Evolutionary conservation across 1,140 invertebrate genomes (phyloP).

Genomic region (Oscheius sp.): DNA sequence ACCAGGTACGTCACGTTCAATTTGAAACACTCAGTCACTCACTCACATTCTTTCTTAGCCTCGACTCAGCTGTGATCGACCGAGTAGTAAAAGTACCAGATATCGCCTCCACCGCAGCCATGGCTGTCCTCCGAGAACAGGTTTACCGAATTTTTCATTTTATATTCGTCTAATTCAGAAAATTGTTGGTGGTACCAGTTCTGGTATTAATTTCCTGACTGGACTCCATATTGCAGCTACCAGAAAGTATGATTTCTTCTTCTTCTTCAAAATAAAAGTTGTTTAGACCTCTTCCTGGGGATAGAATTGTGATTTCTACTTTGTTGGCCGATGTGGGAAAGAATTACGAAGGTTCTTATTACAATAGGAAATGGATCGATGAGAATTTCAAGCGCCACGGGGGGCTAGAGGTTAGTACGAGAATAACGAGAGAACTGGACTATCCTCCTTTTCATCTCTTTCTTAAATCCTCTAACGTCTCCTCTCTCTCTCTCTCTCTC

Average conservation of each 20-base stretch:
- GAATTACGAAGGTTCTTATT: slow-evolving; percentile 47
- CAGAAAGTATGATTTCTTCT: slow-evolving; percentile 6
- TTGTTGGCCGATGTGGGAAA: slow-evolving; percentile 42
- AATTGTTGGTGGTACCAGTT: slow-evolving; percentile 46
- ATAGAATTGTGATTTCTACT: slow-evolving; percentile 32
- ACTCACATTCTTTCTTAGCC: slow-evolving; percentile 18
- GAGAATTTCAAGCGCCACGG: slow-evolving; percentile 43
- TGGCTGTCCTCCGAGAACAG: slow-evolving; percentile 42
- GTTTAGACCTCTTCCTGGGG: not conserved
- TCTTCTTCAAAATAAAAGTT: slow-evolving; percentile 12
- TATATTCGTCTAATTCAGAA: slow-evolving; percentile 18
- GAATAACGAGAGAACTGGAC: not conserved
- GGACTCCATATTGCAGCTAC: slow-evolving; percentile 41
- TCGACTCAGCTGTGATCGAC: slow-evolving; percentile 45
- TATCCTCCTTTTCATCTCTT: not conserved
- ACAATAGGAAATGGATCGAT: slow-evolving; percentile 45
- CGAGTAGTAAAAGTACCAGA: slow-evolving; percentile 50
- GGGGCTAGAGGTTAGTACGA: slow-evolving; percentile 27
- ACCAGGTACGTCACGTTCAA: slow-evolving; percentile 30
- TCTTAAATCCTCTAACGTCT: not conserved
- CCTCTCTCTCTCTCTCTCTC: too few species aligned
- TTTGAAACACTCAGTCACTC: not conserved
- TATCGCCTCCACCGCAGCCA: slow-evolving; percentile 49
- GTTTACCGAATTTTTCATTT: not conserved
- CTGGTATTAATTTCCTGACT: slow-evolving; percentile 50